These are phyloP conservation scores for Bujurquina vittata DNA, from an alignment of 2,113 vertebrate genomes.

Conservation along the genomic window DNA sequence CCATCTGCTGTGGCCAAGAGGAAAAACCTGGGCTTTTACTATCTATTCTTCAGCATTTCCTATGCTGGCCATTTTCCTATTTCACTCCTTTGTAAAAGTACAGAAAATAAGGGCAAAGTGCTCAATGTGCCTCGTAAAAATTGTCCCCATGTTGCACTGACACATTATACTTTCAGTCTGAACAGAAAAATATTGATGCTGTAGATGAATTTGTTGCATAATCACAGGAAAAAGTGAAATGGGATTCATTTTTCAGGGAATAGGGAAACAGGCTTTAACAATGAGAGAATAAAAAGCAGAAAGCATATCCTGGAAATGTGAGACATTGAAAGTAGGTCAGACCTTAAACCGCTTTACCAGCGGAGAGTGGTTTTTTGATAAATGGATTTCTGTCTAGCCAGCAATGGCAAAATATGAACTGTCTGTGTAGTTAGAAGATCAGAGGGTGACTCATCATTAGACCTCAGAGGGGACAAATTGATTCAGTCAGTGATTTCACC, in stretches of 20 bases:
- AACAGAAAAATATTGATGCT: neutral
- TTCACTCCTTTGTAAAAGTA: slow-evolving; percentile 2
- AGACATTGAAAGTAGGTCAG: slow-evolving; percentile 65
- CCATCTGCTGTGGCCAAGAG: slow-evolving; percentile 12
- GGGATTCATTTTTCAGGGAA: slow-evolving; percentile 9
- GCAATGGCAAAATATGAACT: slow-evolving; percentile 21
- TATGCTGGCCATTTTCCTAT: slow-evolving; percentile 23
- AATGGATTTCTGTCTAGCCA: slow-evolving; percentile 40
- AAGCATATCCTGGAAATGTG: slow-evolving; percentile 30
- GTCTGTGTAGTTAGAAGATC: slow-evolving; percentile 34
- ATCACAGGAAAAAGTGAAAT: slow-evolving; percentile 10
- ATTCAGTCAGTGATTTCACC: slow-evolving; percentile 30
- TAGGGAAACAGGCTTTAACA: slow-evolving; percentile 10
- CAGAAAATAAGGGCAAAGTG: slow-evolving; percentile 12
- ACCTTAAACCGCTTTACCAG: slow-evolving; percentile 47
- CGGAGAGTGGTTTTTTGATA: slow-evolving; percentile 46
- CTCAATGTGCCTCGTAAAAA: slow-evolving; percentile 35
- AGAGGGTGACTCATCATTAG: slow-evolving; percentile 40
- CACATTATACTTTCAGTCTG: neutral
- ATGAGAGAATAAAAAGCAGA: neutral
- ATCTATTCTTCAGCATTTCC: slow-evolving; percentile 16
- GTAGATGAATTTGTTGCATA: slow-evolving; percentile 29
- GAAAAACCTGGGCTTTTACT: slow-evolving; percentile 27
- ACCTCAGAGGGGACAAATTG: slow-evolving; percentile 1
- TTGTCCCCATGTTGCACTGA: slow-evolving; percentile 13